These are phyloP conservation scores for Pedionomus torquatus DNA, from an alignment of 2,113 vertebrate species.

Conservation along the genomic window DNA sequence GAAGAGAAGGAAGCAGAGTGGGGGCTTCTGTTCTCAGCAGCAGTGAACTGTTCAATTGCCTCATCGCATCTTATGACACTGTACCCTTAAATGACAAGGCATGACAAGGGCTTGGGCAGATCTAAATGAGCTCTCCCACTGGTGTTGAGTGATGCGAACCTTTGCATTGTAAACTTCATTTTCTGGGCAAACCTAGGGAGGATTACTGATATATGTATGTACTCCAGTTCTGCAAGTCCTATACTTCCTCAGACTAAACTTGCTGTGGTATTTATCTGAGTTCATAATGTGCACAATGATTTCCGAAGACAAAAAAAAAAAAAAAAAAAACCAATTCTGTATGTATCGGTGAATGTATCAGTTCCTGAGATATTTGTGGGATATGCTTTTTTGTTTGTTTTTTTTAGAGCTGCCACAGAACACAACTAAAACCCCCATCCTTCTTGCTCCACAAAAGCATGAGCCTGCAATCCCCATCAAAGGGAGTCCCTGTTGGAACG, in stretches of 20 bases:
- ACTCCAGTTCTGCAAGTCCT: background rate
- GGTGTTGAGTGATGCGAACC: background rate
- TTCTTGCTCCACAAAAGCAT: background rate
- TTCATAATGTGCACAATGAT: background rate
- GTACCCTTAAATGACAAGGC: background rate
- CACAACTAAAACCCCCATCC: background rate
- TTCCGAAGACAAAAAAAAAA: slow-evolving; percentile 12
- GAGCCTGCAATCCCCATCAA: background rate
- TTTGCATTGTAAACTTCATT: background rate
- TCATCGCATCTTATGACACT: background rate
- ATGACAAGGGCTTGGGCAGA: background rate
- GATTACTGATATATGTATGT: background rate
- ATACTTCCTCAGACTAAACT: background rate
- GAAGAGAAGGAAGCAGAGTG: background rate
- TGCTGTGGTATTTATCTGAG: background rate
- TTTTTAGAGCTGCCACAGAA: background rate
- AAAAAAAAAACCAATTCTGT: background rate
- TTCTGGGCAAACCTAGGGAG: background rate
- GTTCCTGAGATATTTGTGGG: background rate
- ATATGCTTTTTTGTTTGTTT: background rate
- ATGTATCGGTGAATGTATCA: background rate
- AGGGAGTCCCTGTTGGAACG: background rate
- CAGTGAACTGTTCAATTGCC: background rate
- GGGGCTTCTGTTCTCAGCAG: background rate
- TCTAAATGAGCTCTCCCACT: background rate